Evolutionary conservation across 2,888 invertebrate species (phyloP), one percentile per base, ranked within the genome.

Genomic region (Aleiodes testaceus): DNA sequence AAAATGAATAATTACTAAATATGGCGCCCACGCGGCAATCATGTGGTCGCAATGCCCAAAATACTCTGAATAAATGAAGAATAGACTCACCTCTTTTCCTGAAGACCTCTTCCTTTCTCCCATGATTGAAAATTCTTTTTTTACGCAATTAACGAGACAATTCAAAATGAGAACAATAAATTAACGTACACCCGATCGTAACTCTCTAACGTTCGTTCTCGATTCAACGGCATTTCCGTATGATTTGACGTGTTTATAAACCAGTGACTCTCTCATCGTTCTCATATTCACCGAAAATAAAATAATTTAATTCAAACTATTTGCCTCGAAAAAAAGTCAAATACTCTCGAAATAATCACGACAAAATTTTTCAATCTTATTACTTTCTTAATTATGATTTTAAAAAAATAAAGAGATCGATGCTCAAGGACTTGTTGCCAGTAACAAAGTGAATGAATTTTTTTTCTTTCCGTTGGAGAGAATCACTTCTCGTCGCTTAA

Each of bases 391-490:
- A n/a, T n/a, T 26, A 7, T 20, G 11, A 18, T 18, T 20, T 50
- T 50, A 14, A 50, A 7, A 9, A 50, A 50, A 50, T 3, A 12
- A 22, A 12, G 22, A 9, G 52, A 20, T 18, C 52, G 22, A 52
- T 52, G 20, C 52, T 52, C 14, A 53, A 53, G 53, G 53, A 53
- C 53, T 53, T 22, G 53, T 53, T 53, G 53, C 53, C 53, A 53
- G 53, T 53, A 12, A 53, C 26, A 53, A 53, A 53, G n/a, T 53
- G 52, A 52, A 20, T 52, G 53, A 45, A 14, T 20, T 26, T n/a
- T 26, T n/a, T 14, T 26, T 53, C 1, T 53, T 53, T 14, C 53
- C 26, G 36, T 36, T 53, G 26, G 42, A 59, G 59, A 59, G 16
- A 16, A 59, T 59, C 30, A 36, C 7, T 26, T 63, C 22, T 55